phyloP scores from a whole-genome alignment of 2,113 vertebrate species.

The Phalacrocorax brasilianus region DNA sequence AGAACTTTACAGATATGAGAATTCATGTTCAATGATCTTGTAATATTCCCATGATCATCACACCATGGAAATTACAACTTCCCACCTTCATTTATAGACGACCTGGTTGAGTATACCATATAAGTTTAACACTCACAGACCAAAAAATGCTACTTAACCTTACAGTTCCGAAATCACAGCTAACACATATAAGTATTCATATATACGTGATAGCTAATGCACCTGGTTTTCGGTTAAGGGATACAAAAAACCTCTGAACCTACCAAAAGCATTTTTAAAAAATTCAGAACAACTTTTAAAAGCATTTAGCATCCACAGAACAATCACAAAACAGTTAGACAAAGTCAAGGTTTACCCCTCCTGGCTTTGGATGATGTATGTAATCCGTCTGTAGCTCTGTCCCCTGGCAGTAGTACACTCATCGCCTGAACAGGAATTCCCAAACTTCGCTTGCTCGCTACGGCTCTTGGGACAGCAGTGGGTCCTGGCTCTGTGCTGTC shows the following conservation, averaged over 20 bases:
- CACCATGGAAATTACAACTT: neutral
- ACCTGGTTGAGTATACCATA: neutral
- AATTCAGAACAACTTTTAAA: neutral
- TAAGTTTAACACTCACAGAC: neutral
- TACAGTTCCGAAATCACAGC: neutral
- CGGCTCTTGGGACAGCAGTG: neutral
- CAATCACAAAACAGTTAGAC: neutral
- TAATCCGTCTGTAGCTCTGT: neutral
- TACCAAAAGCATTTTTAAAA: neutral
- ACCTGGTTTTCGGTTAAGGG: neutral
- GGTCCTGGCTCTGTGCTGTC: neutral
- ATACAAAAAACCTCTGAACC: neutral
- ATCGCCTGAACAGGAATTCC: neutral
- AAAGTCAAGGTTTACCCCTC: neutral
- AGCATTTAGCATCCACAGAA: neutral
- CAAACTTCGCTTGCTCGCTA: neutral
- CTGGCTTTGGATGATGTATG: accelerated
- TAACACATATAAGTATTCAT: neutral
- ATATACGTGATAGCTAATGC: neutral
- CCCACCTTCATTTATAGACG: neutral
- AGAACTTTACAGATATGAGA: neutral
- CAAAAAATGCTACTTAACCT: neutral
- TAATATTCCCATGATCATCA: neutral
- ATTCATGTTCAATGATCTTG: neutral
- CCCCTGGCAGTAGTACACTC: neutral